Evolutionary conservation across 2,888 invertebrate species (phyloP), one percentile per base, ranked within the genome.

Genomic region (Sphecodes monilicornis): DNA sequence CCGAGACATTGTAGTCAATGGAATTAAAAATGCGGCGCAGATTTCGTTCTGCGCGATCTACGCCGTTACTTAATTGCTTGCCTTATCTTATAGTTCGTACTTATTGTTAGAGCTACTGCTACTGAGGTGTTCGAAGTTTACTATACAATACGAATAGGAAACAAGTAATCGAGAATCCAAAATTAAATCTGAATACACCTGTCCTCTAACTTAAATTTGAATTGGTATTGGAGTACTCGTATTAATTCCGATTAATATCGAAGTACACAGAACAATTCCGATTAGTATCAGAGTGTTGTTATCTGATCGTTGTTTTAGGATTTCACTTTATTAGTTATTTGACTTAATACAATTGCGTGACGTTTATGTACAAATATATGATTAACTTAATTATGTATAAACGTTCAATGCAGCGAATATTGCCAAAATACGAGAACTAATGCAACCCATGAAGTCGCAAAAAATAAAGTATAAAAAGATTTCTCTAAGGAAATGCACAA

Each of bases 361-460:
- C 29, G 3, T 50, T 64, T 54, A 60, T 50, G 36, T 70, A 76
- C 36, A 76, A 68, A 50, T 76, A 46, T 32, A 6, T 3, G 50
- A 22, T 29, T 26, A 75, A 16, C 41, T 64, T 64, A 64, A 50
- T 32, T 29, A 18, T 50, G 6, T 50, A 16, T 32, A 26, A 36
- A 26, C 32, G 22, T 50, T 50, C 43, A 4, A 26, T 43, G 22
- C 10, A 46, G 18, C 8, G 29, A 41, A 29, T 43, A 29, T 11
- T 46, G 29, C 10, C 6, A 41, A 26, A 39, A 66, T 39, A 36
- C 10, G 43, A 66, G 32, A 43, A 26, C 13, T 73, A 39, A 43
- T n/a, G 22, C n/a, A 13, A 18, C 4, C 4, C 11, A 29, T 46
- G 6, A 11, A 10, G 26, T 39, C 66, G 50, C n/a, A 41, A 41